phyloP scores from a whole-genome alignment of 1,140 invertebrate genomes.

The Heliconius hewitsoni region DNA sequence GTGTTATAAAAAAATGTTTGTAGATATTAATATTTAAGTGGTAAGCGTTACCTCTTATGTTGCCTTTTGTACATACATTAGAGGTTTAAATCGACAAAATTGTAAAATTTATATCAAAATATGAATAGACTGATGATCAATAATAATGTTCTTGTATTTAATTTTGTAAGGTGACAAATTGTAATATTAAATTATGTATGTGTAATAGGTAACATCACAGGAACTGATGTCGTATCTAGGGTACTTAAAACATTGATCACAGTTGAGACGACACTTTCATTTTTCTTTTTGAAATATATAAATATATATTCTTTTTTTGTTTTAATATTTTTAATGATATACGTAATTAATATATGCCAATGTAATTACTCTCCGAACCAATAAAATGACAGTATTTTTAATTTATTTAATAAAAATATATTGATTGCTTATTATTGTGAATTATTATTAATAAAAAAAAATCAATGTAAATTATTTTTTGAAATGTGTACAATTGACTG shows the following conservation, averaged over 20 bases:
- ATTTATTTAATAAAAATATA: conserved; percentile 70
- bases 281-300: conserved; percentile 74
- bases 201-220: conserved; percentile 62
- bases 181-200: conserved; percentile 80
- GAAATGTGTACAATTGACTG: conserved; percentile 73
- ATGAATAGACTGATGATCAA: conserved; percentile 81
- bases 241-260: conserved; percentile 76
- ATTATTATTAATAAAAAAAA: conserved; percentile 54
- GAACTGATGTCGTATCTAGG: conserved; percentile 59
- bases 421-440: conserved; percentile 64
- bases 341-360: conserved; percentile 28
- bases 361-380: conserved; percentile 46
- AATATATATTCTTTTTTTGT: conserved; percentile 36
- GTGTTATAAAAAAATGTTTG: conserved; percentile 55
- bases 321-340: conserved; percentile 39
- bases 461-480: conserved; percentile 72
- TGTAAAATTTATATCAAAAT: conserved; percentile 79
- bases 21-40: conserved; percentile 70
- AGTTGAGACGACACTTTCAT: conserved; percentile 68
- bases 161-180: conserved; percentile 81
- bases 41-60: conserved; percentile 71
- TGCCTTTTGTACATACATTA: conserved; percentile 75
- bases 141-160: conserved; percentile 81
- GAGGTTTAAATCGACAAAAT: conserved; percentile 77
- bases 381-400: conserved; percentile 77